These are phyloP conservation scores for Polyodon spathula DNA, from an alignment of 2,113 vertebrate species.

Conservation along the genomic window DNA sequence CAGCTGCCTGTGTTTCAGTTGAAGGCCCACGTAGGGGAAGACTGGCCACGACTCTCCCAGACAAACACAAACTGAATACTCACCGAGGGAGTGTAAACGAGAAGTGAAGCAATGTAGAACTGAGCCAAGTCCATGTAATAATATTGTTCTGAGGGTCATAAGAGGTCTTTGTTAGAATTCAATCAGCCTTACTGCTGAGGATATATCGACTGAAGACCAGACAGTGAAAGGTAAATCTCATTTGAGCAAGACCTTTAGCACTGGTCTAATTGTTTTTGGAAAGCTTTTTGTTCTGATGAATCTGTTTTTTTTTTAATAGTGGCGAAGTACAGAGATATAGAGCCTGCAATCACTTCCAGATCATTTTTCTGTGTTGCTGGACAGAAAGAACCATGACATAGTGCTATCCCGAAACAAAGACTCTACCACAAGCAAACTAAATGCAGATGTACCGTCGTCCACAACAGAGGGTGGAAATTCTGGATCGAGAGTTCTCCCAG, in stretches of 20 bases:
- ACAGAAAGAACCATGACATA: slow-evolving; percentile 25
- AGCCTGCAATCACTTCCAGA: no score
- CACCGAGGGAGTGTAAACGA: slow-evolving; percentile 32
- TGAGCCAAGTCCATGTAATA: slow-evolving; percentile 36
- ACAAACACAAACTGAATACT: slow-evolving; percentile 34
- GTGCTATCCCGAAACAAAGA: slow-evolving; percentile 31
- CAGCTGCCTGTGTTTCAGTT: slow-evolving; percentile 41
- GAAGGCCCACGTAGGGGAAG: slow-evolving; percentile 42
- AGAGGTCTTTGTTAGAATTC: slow-evolving; percentile 3
- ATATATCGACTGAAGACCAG: background rate
- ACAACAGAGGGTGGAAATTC: slow-evolving; percentile 25
- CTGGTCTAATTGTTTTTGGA: no score
- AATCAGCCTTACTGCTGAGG: background rate
- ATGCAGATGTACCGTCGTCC: slow-evolving; percentile 63
- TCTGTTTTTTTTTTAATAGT: no score
- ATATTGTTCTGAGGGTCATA: slow-evolving; percentile 20
- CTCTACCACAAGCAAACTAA: slow-evolving; percentile 41
- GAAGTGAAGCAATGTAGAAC: slow-evolving; percentile 44
- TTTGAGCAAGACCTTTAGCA: no score
- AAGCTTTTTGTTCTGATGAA: no score
- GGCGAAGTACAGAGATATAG: no score
- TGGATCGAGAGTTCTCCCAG: background rate
- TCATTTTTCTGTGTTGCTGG: slow-evolving; percentile 8
- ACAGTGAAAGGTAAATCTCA: no score
- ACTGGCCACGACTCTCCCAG: slow-evolving; percentile 38